Conservation (phyloP, 2,113 vertebrate genomes). For the Panthera leo region DNA sequence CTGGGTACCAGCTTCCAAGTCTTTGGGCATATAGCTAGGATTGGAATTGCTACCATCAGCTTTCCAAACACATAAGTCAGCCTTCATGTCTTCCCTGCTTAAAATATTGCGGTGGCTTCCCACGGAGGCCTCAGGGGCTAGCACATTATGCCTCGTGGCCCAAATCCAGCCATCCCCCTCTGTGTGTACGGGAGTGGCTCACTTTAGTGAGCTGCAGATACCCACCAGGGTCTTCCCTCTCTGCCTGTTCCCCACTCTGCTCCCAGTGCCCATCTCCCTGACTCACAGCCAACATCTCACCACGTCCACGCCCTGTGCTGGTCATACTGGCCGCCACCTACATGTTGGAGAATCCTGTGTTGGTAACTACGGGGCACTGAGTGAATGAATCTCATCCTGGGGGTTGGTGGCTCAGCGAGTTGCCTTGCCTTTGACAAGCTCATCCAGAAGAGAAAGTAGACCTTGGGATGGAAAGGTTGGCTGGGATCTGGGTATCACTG, state of each 20-base stretch:
- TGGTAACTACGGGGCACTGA: neutral
- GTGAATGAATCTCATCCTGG: neutral
- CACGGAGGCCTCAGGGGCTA: too few species aligned
- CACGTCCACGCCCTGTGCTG: neutral
- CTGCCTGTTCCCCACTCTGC: neutral
- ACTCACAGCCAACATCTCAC: neutral
- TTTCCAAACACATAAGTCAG: neutral
- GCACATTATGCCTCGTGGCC: too few species aligned
- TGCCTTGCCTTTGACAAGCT: accelerated
- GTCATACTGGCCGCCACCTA: neutral
- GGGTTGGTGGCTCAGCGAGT: neutral
- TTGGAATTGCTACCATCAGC: too few species aligned
- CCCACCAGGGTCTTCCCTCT: neutral
- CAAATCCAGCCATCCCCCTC: too few species aligned
- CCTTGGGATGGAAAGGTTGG: neutral
- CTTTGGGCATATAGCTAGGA: neutral
- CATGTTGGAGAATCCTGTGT: neutral
- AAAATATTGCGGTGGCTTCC: too few species aligned
- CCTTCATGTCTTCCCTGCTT: neutral
- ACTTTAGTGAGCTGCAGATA: too few species aligned
- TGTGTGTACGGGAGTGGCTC: neutral
- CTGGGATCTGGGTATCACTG: neutral
- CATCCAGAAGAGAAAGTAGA: neutral
- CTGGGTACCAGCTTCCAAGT: neutral
- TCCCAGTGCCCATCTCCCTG: neutral